A percentile compares a stretch with the other conserved stretches of the same genome.
These are phyloP conservation scores for Atherinomorus stipes DNA, from an alignment of 2,113 vertebrate genomes.

Conservation along the genomic window DNA sequence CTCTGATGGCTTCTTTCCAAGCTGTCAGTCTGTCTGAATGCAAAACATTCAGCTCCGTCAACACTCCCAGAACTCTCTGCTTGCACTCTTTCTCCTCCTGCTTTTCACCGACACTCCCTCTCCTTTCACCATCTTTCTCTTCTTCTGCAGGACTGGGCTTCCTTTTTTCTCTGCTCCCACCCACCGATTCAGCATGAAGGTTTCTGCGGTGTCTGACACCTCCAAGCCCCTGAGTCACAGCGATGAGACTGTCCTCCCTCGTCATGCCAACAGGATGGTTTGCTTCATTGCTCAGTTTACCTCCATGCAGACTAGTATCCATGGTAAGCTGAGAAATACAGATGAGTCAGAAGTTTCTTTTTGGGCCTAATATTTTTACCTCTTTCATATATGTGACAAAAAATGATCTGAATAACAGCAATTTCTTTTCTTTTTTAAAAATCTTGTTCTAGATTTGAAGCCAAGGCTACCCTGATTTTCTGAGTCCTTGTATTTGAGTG, in stretches of 20 bases:
- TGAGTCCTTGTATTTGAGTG: slow-evolving; percentile 49
- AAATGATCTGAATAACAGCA: background rate
- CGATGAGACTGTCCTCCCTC: slow-evolving; percentile 6
- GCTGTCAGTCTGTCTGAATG: slow-evolving; percentile 45
- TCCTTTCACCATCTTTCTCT: slow-evolving; percentile 4
- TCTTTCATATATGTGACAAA: slow-evolving; percentile 1
- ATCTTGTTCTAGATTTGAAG: slow-evolving; percentile 18
- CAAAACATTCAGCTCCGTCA: slow-evolving; percentile 61
- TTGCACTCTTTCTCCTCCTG: slow-evolving; percentile 24
- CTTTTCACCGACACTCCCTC: background rate
- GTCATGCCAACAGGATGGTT: background rate
- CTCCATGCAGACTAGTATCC: slow-evolving; percentile 17
- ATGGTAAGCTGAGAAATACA: slow-evolving; percentile 28
- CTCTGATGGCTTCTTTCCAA: slow-evolving; percentile 50
- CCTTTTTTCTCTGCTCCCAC: slow-evolving; percentile 14
- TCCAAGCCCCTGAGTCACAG: slow-evolving; percentile 18
- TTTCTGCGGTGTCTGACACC: slow-evolving; percentile 21
- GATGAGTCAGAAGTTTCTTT: background rate
- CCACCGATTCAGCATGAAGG: background rate
- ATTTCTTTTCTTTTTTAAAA: slow-evolving; percentile 5
- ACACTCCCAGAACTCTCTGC: slow-evolving; percentile 25
- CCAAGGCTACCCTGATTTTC: slow-evolving; percentile 6
- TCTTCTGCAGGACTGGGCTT: background rate
- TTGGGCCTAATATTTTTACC: background rate
- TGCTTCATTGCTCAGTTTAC: slow-evolving; percentile 25